Conservation (phyloP, 2,888 invertebrate species). For the Globia sparganii region DNA sequence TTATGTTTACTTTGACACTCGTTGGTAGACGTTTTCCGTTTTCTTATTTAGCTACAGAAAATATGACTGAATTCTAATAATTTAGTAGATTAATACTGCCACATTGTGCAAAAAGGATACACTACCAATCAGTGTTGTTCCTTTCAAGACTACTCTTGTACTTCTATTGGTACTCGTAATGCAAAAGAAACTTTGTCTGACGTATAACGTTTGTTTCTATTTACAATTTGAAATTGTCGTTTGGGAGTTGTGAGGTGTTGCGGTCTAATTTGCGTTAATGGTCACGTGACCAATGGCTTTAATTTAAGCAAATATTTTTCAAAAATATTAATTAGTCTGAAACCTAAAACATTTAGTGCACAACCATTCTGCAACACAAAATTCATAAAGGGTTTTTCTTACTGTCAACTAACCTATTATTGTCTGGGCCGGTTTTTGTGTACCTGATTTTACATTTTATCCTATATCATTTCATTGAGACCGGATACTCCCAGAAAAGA, state of each 20-base stretch:
- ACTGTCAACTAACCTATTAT: neutral
- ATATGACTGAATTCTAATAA: neutral
- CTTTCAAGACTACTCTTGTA: neutral
- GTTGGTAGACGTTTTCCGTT: neutral
- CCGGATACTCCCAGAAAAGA: neutral
- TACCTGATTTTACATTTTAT: neutral
- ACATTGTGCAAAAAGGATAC: neutral
- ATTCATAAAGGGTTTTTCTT: neutral
- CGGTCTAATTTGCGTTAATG: neutral
- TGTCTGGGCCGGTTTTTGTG: neutral
- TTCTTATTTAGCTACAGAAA: neutral
- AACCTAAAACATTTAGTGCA: no score
- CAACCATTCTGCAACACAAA: neutral
- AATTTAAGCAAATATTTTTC: neutral
- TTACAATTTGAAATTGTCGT: neutral
- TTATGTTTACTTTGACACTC: neutral
- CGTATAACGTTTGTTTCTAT: neutral
- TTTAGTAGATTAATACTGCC: neutral
- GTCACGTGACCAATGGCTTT: neutral
- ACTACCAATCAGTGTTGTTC: neutral
- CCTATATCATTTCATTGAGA: neutral
- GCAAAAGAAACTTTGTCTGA: neutral
- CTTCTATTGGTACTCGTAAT: no score
- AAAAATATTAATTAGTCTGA: neutral
- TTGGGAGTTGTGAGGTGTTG: neutral